Conservation (phyloP, 1,140 invertebrate species). For the Drosophila tani region DNA sequence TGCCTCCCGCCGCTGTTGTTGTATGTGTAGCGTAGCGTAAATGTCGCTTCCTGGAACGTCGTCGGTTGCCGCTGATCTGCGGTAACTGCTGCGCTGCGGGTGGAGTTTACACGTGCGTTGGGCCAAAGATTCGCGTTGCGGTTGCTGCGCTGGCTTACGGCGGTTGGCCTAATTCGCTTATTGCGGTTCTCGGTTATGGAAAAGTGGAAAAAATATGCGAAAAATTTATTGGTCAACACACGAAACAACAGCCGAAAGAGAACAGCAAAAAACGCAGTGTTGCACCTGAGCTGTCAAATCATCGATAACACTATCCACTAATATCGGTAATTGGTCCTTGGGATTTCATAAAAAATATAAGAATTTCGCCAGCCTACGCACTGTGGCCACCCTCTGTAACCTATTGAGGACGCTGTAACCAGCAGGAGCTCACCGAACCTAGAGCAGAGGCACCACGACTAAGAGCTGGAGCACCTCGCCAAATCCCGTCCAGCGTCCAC, state of each 20-base stretch:
- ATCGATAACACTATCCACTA: slow-evolving; percentile 1
- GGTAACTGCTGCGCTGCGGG: slow-evolving; percentile 5
- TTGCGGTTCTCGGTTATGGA: slow-evolving; percentile 60
- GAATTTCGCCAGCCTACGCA: background rate
- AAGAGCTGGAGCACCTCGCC: background rate
- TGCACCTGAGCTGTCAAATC: slow-evolving; percentile 20
- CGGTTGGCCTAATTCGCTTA: slow-evolving; percentile 41
- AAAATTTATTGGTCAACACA: slow-evolving; percentile 81
- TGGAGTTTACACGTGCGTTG: slow-evolving; percentile 30
- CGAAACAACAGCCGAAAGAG: slow-evolving; percentile 76
- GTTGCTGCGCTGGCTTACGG: slow-evolving; percentile 27
- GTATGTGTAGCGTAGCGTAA: slow-evolving; percentile 24
- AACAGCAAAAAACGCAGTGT: slow-evolving; percentile 67
- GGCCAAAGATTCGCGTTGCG: slow-evolving; percentile 24
- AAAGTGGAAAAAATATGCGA: slow-evolving; percentile 67
- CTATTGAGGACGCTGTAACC: background rate
- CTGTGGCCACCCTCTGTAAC: background rate
- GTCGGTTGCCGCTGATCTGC: slow-evolving; percentile 29
- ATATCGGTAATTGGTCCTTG: background rate
- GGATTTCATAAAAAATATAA: background rate
- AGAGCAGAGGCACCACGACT: too few species aligned
- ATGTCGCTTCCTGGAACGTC: slow-evolving; percentile 47
- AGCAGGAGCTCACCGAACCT: background rate
- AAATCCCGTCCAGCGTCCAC: background rate
- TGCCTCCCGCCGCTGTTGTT: slow-evolving; percentile 15